A percentile compares a stretch with the other conserved stretches of the same genome.
These are phyloP conservation scores for Harmothoe impar DNA, from an alignment of 2,888 invertebrate species.

Conservation along the genomic window DNA sequence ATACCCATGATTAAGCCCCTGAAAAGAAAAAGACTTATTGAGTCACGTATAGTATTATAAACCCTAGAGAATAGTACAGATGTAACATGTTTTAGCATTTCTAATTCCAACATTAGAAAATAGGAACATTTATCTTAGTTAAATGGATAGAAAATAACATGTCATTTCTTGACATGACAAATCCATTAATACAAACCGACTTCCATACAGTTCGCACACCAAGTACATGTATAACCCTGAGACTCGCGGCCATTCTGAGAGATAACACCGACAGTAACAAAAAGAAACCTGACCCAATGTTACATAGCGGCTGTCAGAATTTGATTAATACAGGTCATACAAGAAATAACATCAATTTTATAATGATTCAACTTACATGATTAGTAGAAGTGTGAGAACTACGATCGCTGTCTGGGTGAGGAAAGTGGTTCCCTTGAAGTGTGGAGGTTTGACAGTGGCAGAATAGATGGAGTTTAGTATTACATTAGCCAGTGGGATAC, in stretches of 20 bases:
- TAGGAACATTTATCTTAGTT: no score
- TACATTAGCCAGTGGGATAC: constrained; percentile 60
- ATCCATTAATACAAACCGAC: no score
- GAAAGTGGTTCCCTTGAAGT: constrained; percentile 34
- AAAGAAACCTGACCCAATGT: background rate
- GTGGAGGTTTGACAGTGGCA: constrained; percentile 57
- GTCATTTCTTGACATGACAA: no score
- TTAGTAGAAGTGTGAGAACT: background rate
- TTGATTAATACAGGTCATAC: background rate
- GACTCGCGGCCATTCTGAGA: background rate
- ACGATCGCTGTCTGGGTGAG: background rate
- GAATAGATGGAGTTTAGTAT: constrained; percentile 67
- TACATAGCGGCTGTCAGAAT: background rate
- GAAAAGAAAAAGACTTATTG: no score
- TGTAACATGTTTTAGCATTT: background rate
- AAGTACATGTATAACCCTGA: background rate
- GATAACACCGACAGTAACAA: background rate
- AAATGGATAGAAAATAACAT: no score
- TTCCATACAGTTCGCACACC: background rate
- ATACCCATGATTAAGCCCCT: background rate
- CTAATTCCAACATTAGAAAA: background rate
- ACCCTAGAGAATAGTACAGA: background rate
- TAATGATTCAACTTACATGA: background rate
- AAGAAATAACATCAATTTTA: background rate
- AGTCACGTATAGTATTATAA: background rate